These are phyloP conservation scores for Cinclus cinclus DNA, from an alignment of 2,113 vertebrate genomes.

Conservation along the genomic window DNA sequence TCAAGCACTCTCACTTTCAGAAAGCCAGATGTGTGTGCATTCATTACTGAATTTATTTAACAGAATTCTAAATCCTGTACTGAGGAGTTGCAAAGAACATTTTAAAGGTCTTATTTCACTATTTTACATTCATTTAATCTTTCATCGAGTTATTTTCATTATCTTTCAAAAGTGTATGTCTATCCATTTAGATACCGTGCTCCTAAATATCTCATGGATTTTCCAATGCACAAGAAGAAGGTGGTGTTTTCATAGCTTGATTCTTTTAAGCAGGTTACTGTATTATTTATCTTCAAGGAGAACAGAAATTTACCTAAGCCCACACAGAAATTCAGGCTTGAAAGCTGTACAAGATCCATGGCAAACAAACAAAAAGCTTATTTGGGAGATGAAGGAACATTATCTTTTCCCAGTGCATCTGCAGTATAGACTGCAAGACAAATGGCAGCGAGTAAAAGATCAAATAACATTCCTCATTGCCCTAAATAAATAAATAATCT, in stretches of 20 bases:
- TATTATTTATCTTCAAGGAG: constrained; percentile 12
- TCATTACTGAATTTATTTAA: neutral
- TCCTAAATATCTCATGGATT: neutral
- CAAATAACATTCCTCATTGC: neutral
- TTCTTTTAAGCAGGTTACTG: constrained; percentile 25
- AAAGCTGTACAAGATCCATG: constrained; percentile 14
- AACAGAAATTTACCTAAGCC: constrained; percentile 22
- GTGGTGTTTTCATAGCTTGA: constrained; percentile 8
- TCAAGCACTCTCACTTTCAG: neutral
- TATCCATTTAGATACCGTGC: neutral
- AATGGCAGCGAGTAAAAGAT: constrained; percentile 4
- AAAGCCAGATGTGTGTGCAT: neutral
- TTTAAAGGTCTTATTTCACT: neutral
- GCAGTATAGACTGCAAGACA: neutral
- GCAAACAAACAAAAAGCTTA: constrained; percentile 44
- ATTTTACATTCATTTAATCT: neutral
- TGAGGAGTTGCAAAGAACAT: neutral
- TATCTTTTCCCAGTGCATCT: neutral
- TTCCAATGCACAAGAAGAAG: neutral
- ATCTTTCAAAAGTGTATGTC: neutral
- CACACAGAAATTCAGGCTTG: neutral
- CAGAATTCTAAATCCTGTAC: neutral
- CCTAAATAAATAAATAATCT: constrained; percentile 44
- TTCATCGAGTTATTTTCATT: neutral
- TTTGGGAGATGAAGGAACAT: neutral